Base-by-base conservation (phyloP, 1,140 invertebrate species). In the Calephelis virginiensis region DNA sequence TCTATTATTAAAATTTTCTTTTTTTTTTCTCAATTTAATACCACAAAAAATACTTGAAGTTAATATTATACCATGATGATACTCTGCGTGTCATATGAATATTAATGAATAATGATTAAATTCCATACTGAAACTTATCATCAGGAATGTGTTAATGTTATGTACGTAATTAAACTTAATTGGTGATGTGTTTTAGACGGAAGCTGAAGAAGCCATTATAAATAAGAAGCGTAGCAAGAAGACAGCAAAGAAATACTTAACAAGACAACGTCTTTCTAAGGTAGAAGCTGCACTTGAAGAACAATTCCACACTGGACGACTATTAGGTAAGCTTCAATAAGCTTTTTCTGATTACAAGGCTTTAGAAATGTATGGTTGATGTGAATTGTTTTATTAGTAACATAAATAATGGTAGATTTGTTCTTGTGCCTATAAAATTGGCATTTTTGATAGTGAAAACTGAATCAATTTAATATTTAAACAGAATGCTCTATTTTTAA, bases 151-250 rank as follows among this genome's bases (percentile, higher is more conserved):
- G 6, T 37, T 8, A 7, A 1, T 3, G 8, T 4, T 38, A n/a
- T 37, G 14, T 59, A 59, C 28, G n/a, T 4, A 12, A 38, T 38
- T 37, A 38, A 14, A 7, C 8, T 38, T n/a, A 37, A 37, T 53
- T 12, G n/a, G 0, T 28, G 3, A 10, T 65, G 61, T 48, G 59
- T 71, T 76, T 12, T 80, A 98, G 96, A 97, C 97, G 74, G 96
- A 98, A 92, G 96, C 96, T 73, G 98, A 99, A 83, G 98, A 99
- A 91, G 97, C 96, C 78, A 94, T 97, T 64, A 93, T 99, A 59
- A 98, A 97, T 91, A 98, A 98, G 89, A 98, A 98, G 83, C 93
- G 97, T 70, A 98, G 97, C 67, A 97, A 98, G 86, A 99, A 98
- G 89, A 95, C 95, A 5, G 95, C 97, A 85, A 95, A 97, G 90